A percentile compares a stretch with the other conserved stretches of the same genome.
Evolutionary conservation across 2,888 invertebrate species (phyloP).

Genomic region (Rotaria macrura): DNA sequence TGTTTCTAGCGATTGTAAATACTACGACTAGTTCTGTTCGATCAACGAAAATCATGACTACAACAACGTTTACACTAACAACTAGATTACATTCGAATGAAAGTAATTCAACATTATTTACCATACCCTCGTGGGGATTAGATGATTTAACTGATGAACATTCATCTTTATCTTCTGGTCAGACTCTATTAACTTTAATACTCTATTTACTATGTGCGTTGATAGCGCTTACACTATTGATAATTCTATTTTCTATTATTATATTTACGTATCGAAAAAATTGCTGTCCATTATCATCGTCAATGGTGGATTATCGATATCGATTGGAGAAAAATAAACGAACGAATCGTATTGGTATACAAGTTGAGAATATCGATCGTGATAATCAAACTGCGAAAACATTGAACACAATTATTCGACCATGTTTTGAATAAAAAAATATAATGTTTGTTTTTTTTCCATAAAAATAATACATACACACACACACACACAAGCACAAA

Average conservation of each 20-base stretch:
- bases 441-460: no score
- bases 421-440: background rate
- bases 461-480: no score
- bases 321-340: background rate
- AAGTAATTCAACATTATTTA: background rate
- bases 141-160: background rate
- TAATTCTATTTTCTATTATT: background rate
- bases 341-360: background rate
- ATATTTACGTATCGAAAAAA: background rate
- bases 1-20: background rate
- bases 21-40: background rate
- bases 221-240: background rate
- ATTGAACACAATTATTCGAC: background rate
- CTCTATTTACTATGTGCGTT: background rate
- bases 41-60: background rate
- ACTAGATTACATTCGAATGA: background rate
- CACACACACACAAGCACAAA: no score
- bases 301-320: background rate
- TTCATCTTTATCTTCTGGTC: background rate
- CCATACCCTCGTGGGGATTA: background rate
- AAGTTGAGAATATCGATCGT: background rate
- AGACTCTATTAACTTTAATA: background rate
- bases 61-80: background rate
- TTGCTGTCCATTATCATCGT: background rate
- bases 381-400: background rate